Conservation (phyloP, 1,140 invertebrate species). For the Drosophila melanogaster region DNA sequence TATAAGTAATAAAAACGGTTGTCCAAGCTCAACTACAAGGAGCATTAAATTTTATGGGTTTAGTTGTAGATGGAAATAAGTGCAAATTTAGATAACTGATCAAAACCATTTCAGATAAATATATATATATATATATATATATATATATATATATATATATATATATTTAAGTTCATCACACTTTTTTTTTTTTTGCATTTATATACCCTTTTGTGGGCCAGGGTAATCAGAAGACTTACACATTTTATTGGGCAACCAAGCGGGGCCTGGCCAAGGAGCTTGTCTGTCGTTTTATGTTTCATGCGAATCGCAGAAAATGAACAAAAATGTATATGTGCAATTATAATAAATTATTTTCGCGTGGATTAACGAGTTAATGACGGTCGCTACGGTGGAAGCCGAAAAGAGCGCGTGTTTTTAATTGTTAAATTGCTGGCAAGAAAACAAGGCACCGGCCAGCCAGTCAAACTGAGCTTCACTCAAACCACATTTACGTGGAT, state of each 20-base stretch:
- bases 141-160: no score
- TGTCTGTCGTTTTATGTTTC: conserved; percentile 56
- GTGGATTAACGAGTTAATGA: conserved; percentile 81
- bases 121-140: no score
- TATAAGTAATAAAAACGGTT: conserved; percentile 22
- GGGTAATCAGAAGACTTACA: conserved; percentile 18
- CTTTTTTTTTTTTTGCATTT: no score
- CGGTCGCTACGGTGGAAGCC: conserved; percentile 49
- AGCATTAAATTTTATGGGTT: no score
- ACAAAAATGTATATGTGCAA: conserved; percentile 66
- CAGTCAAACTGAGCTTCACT: conserved; percentile 13
- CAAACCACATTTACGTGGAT: conserved; percentile 31
- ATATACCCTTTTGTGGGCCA: conserved; percentile 9
- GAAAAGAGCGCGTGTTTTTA: conserved; percentile 80
- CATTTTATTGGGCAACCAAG: conserved; percentile 61
- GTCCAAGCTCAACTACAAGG: neutral
- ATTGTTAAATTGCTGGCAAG: conserved; percentile 79
- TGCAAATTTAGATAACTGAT: neutral
- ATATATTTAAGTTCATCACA: no score
- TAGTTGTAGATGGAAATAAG: no score
- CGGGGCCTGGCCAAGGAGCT: conserved; percentile 32
- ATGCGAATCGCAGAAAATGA: conserved; percentile 63
- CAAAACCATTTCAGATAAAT: neutral
- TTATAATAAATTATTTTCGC: conserved; percentile 83
- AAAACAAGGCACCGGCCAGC: conserved; percentile 51